Evolutionary conservation across 2,113 vertebrate species (phyloP).

Genomic region (Sylvia atricapilla): DNA sequence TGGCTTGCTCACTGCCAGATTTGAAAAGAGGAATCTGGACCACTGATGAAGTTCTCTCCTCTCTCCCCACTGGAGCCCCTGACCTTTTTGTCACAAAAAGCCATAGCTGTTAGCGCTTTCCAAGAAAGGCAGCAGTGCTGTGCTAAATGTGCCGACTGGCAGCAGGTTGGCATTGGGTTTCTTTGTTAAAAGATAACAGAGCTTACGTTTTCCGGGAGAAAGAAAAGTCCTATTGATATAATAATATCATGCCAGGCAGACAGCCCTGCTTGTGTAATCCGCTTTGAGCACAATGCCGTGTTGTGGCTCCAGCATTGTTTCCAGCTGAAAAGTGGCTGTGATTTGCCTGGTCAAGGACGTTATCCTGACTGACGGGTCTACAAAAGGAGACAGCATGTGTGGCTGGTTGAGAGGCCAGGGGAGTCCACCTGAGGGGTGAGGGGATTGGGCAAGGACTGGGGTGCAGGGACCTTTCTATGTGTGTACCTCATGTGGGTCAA

Average conservation of each 20-base stretch:
- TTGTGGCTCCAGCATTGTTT: constrained; percentile 57
- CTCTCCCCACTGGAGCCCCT: neutral
- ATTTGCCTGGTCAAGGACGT: constrained; percentile 45
- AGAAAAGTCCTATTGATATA: constrained; percentile 64
- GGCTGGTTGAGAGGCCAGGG: neutral
- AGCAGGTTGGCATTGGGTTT: constrained; percentile 58
- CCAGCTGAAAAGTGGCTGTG: constrained; percentile 62
- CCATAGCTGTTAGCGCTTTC: constrained; percentile 18
- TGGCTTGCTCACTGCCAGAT: neutral
- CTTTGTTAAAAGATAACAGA: constrained; percentile 64
- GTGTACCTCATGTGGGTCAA: neutral
- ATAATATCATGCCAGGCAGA: constrained; percentile 70
- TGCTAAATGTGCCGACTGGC: constrained; percentile 41
- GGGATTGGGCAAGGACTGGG: neutral
- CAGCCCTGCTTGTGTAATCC: constrained; percentile 64
- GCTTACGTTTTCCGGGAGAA: constrained; percentile 49
- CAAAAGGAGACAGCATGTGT: constrained; percentile 46
- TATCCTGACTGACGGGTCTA: constrained; percentile 65
- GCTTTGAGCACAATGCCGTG: constrained; percentile 53
- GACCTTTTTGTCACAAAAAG: neutral
- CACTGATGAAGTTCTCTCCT: neutral
- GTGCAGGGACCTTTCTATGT: rapidly evolving
- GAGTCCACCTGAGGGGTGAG: constrained; percentile 36
- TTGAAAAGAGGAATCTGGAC: neutral
- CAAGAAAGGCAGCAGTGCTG: constrained; percentile 54